phyloP scores from a whole-genome alignment of 2,888 invertebrate species.

The Melinaea marsaeus region DNA sequence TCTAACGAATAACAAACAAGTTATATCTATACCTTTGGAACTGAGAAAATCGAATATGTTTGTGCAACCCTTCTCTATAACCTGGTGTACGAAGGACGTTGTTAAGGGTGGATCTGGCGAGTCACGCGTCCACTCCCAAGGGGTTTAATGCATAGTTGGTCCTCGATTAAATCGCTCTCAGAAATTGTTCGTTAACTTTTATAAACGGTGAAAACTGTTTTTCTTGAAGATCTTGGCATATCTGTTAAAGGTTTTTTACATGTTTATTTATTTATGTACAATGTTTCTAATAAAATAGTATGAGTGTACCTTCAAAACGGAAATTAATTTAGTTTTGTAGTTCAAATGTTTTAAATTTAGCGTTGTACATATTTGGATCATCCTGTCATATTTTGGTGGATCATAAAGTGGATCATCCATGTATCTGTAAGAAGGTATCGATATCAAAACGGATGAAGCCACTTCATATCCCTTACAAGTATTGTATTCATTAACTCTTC shows the following conservation, averaged over 20 bases:
- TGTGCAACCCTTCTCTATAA: too few species aligned
- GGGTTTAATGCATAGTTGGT: constrained; percentile 71
- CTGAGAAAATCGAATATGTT: too few species aligned
- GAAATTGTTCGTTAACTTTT: constrained; percentile 19
- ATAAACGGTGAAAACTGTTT: too few species aligned
- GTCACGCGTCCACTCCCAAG: constrained; percentile 71
- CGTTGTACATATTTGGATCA: not conserved
- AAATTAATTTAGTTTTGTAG: too few species aligned
- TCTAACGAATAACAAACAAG: too few species aligned
- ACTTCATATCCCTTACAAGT: constrained; percentile 42
- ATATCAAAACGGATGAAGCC: constrained; percentile 52
- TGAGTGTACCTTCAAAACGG: constrained; percentile 7
- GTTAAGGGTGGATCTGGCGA: constrained; percentile 58
- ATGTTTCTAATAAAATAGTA: too few species aligned
- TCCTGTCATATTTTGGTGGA: not conserved
- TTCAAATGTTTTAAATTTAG: too few species aligned
- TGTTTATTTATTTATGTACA: too few species aligned
- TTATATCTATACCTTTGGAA: too few species aligned
- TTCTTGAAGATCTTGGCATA: not conserved
- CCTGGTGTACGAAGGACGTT: constrained; percentile 27
- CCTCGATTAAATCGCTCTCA: constrained; percentile 33
- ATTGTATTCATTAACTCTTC: constrained; percentile 23
- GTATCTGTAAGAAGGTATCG: constrained; percentile 33
- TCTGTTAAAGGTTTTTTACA: too few species aligned
- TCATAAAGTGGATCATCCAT: constrained; percentile 1